These are phyloP conservation scores for Turnix velox DNA, from an alignment of 2,113 vertebrate genomes.

Conservation along the genomic window DNA sequence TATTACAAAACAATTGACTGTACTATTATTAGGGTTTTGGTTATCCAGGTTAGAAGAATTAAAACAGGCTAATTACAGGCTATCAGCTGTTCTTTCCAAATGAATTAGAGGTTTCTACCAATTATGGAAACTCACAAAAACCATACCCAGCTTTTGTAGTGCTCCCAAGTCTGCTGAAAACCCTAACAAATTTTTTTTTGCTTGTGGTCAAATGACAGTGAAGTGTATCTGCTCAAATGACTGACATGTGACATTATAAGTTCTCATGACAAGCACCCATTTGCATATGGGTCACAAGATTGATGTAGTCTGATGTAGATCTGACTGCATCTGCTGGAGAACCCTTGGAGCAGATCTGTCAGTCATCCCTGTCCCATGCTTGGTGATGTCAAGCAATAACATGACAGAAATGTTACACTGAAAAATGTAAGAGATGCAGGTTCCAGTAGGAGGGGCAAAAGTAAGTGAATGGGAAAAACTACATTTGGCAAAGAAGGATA, in stretches of 20 bases:
- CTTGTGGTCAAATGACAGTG: not conserved
- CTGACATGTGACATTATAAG: not conserved
- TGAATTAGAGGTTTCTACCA: not conserved
- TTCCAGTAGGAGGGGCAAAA: not conserved
- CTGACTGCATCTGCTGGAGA: not conserved
- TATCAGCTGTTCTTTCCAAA: not conserved
- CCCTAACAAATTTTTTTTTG: not conserved
- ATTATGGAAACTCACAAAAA: not conserved
- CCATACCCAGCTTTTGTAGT: not conserved
- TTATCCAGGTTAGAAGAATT: not conserved
- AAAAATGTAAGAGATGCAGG: not conserved
- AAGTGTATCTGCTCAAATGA: not conserved
- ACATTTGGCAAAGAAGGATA: not conserved
- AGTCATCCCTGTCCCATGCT: not conserved
- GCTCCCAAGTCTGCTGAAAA: not conserved
- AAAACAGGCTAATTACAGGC: not conserved
- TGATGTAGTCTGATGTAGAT: not conserved
- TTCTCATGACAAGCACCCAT: not conserved
- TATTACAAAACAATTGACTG: not conserved
- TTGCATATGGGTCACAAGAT: not conserved
- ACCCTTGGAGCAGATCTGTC: not conserved
- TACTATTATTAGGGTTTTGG: not conserved
- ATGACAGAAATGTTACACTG: not conserved
- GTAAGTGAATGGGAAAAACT: not conserved
- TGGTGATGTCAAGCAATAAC: not conserved